These are phyloP conservation scores for Amblyopsis rosae DNA, from an alignment of 2,113 vertebrate species.

Conservation along the genomic window DNA sequence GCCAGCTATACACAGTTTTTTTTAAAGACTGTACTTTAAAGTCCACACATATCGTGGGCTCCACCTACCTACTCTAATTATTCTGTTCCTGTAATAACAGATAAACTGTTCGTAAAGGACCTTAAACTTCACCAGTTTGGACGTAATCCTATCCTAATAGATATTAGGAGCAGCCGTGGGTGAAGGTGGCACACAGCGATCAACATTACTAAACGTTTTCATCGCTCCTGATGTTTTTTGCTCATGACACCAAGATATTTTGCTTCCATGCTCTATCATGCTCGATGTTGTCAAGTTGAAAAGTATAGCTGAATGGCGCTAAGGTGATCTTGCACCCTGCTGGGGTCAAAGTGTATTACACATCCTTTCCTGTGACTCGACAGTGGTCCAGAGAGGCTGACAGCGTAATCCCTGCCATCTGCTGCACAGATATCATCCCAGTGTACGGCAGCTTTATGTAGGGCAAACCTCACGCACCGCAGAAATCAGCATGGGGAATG, in stretches of 20 bases:
- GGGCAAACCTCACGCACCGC: conserved; percentile 39
- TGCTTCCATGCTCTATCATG: not conserved
- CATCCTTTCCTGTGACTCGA: conserved; percentile 40
- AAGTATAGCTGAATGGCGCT: not conserved
- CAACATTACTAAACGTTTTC: too few species aligned
- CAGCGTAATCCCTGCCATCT: conserved; percentile 67
- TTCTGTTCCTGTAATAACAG: too few species aligned
- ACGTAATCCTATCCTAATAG: too few species aligned
- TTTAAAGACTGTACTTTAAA: conserved; percentile 10
- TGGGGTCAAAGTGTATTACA: conserved; percentile 35
- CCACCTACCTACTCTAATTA: too few species aligned
- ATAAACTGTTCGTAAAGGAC: too few species aligned
- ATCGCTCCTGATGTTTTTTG: too few species aligned
- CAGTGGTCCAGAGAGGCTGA: conserved; percentile 44
- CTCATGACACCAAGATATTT: not conserved
- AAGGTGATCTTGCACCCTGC: not conserved
- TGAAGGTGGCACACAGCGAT: too few species aligned
- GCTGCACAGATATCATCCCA: conserved; percentile 54
- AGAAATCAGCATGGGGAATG: conserved; percentile 36
- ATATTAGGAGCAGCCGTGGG: too few species aligned
- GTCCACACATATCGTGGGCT: not conserved
- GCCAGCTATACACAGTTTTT: conserved; percentile 40
- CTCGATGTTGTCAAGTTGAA: not conserved
- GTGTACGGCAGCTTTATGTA: conserved; percentile 63
- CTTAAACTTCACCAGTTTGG: too few species aligned